Evolutionary conservation across 2,797 vertebrate genomes (phyloP).

Genomic region (Gallirallus australis): DNA sequence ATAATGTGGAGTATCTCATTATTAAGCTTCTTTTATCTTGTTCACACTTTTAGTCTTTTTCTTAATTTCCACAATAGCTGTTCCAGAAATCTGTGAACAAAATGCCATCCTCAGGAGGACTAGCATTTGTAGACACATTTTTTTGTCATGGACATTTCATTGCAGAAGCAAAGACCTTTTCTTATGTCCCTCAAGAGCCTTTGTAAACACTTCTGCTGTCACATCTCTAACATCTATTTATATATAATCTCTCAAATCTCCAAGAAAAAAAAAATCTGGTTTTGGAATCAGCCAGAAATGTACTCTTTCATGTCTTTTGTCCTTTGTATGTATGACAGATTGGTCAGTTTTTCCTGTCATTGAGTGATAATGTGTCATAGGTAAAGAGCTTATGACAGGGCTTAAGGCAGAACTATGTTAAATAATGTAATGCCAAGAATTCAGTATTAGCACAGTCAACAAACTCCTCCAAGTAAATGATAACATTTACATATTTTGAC

Average conservation of each 20-base stretch:
- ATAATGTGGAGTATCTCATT: not conserved
- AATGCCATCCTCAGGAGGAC: not conserved
- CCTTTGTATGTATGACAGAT: not conserved
- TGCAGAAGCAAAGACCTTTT: not conserved
- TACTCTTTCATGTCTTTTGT: not conserved
- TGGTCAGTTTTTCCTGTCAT: constrained; percentile 6
- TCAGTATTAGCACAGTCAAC: not conserved
- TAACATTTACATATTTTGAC: not conserved
- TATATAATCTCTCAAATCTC: not conserved
- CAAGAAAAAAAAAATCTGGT: not conserved
- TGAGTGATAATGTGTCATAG: not conserved
- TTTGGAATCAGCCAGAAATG: not conserved
- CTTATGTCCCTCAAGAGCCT: not conserved
- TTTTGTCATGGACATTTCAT: not conserved
- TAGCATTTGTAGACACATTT: not conserved
- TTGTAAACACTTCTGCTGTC: not conserved
- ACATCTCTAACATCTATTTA: not conserved
- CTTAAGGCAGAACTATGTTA: not conserved
- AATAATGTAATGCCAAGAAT: not conserved
- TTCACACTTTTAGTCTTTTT: not conserved
- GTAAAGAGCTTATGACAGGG: not conserved
- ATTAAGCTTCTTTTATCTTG: not conserved
- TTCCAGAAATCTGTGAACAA: not conserved
- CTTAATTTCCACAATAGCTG: not conserved
- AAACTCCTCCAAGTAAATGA: not conserved